Evolutionary conservation across 1,140 invertebrate species (phyloP).

Genomic region (Cylas formicarius): DNA sequence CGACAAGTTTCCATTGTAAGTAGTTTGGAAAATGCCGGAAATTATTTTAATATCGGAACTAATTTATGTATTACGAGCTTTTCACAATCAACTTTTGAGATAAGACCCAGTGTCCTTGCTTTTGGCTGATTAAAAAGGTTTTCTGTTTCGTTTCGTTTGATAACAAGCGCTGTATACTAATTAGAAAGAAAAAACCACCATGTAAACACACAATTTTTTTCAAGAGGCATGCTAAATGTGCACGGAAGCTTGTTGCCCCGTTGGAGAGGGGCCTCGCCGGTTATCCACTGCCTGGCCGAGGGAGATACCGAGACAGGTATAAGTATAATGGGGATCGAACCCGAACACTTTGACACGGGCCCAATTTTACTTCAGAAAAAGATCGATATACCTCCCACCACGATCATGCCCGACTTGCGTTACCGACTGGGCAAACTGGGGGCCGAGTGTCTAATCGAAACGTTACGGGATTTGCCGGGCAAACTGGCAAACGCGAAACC

Average conservation of each 20-base stretch:
- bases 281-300: slow-evolving; percentile 74
- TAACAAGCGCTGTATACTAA: too few relatives aligned
- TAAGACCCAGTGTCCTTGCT: too few relatives aligned
- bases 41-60: slow-evolving; percentile 4
- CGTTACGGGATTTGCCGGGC: slow-evolving; percentile 53
- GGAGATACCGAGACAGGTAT: slow-evolving; percentile 79
- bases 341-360: slow-evolving; percentile 82
- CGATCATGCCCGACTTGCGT: slow-evolving; percentile 61
- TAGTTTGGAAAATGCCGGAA: slow-evolving; percentile 5
- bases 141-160: too few relatives aligned
- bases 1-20: slow-evolving; percentile 54
- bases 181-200: slow-evolving; percentile 35
- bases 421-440: slow-evolving; percentile 60
- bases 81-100: too few relatives aligned
- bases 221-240: slow-evolving; percentile 87
- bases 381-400: slow-evolving; percentile 53
- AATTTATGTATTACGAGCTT: slow-evolving; percentile 5
- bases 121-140: too few relatives aligned
- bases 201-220: too few relatives aligned
- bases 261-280: slow-evolving; percentile 87
- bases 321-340: slow-evolving; percentile 81
- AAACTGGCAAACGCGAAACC: slow-evolving; percentile 49
- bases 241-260: slow-evolving; percentile 86
- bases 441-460: slow-evolving; percentile 58
- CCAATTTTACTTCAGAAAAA: slow-evolving; percentile 65